phyloP scores from a whole-genome alignment of 1,140 invertebrate genomes.

The Choristoneura fumiferana region DNA sequence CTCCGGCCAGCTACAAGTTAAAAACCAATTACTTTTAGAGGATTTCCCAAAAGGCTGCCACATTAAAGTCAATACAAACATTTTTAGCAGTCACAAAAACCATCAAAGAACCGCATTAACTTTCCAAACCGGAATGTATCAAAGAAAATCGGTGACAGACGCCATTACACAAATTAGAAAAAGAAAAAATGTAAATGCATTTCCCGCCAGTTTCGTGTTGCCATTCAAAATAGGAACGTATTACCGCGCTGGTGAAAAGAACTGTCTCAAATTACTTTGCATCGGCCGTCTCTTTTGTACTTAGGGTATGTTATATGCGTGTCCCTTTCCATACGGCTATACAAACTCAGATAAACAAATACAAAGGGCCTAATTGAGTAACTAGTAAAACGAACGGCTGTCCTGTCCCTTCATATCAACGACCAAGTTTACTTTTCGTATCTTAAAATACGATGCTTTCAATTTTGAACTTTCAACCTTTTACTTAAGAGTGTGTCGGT shows the following conservation, averaged over 20 bases:
- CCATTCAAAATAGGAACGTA: slow-evolving; percentile 76
- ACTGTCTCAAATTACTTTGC: slow-evolving; percentile 76
- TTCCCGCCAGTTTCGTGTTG: slow-evolving; percentile 71
- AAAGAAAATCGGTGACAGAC: slow-evolving; percentile 58
- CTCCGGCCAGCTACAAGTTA: not conserved
- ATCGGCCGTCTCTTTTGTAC: slow-evolving; percentile 37
- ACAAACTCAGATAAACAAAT: slow-evolving; percentile 78
- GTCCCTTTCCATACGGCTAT: slow-evolving; percentile 53
- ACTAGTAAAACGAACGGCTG: slow-evolving; percentile 76
- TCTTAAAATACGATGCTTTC: slow-evolving; percentile 15
- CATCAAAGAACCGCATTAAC: slow-evolving; percentile 21
- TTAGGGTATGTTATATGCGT: slow-evolving; percentile 28
- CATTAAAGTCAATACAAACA: slow-evolving; percentile 12
- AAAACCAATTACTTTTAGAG: slow-evolving; percentile 18
- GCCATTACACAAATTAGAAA: slow-evolving; percentile 67
- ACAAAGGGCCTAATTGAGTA: slow-evolving; percentile 79
- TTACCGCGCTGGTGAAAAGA: slow-evolving; percentile 70
- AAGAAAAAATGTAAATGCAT: slow-evolving; percentile 69
- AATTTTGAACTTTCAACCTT: slow-evolving; percentile 30
- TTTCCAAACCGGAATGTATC: slow-evolving; percentile 45
- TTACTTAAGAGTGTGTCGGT: slow-evolving; percentile 6
- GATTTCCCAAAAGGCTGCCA: not conserved
- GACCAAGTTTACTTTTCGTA: slow-evolving; percentile 36
- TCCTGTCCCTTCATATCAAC: slow-evolving; percentile 64
- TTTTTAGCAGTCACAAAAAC: not conserved